Conservation (phyloP, 2,113 vertebrate species). For the Gnathonemus longibarbis region DNA sequence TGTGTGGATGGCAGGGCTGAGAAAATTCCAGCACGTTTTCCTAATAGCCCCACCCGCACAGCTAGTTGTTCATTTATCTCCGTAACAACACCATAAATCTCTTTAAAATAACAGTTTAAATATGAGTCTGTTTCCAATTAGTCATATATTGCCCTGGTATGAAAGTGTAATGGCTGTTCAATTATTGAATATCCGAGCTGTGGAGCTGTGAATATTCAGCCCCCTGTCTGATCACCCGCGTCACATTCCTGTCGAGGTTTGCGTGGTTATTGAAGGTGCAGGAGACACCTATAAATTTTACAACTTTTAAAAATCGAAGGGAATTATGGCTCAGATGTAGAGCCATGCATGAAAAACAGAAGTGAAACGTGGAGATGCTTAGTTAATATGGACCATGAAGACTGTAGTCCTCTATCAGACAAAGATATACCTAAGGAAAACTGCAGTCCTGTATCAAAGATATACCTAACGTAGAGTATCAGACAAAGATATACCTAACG, state of each 20-base stretch:
- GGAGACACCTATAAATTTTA: background rate
- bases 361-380: background rate
- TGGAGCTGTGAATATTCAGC: background rate
- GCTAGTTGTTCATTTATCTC: background rate
- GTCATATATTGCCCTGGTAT: background rate
- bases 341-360: background rate
- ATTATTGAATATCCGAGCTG: slow-evolving; percentile 9
- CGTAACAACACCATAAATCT: slow-evolving; percentile 8
- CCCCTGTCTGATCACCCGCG: background rate
- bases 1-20: background rate
- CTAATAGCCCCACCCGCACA: background rate
- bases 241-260: background rate
- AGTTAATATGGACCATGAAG: background rate
- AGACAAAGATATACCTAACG: too few relatives aligned
- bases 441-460: too few relatives aligned
- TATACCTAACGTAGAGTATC: too few relatives aligned
- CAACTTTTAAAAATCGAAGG: background rate
- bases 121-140: slow-evolving; percentile 5
- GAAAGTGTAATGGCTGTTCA: background rate
- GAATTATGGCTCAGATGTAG: background rate
- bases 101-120: background rate
- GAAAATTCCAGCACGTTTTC: background rate
- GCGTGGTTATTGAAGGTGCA: background rate
- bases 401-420: background rate
- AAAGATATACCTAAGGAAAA: too few relatives aligned